Evolutionary conservation across 2,113 vertebrate genomes (phyloP), one percentile per base, ranked within the genome.

Genomic region (Rhinopomastus cyanomelas): DNA sequence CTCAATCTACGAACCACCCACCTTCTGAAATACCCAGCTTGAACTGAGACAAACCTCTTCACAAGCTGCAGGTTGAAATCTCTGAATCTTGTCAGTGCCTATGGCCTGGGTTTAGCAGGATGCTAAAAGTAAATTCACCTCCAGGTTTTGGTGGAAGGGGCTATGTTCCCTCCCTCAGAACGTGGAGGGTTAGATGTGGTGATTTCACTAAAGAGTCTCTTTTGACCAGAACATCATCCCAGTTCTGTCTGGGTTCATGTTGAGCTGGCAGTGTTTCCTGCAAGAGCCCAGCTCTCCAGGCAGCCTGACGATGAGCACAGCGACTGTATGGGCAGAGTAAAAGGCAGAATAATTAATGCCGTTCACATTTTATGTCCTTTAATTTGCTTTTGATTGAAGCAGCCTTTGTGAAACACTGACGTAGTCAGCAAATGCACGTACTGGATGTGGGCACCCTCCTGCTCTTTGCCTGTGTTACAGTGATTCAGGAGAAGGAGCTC

Each of bases 111-210:
- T 53, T 85, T 71, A 22, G 62, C 36, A 25, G n/a, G 37, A 23
- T 52, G 17, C 42, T 82, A 42, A 62, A 37, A 37, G 44, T 71
- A 32, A 36, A 30, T 62, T 71, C 56, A 21, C 10, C 17, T 32
- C 11, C 10, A 25, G 1, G 34, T 67, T 62, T 29, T 26, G 32
- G 32, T 42, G 27, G 4, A 26, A 37, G n/a, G 2, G 27, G 48
- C 36, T 74, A 2, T 5, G 36, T 7, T 0, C 2, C 1, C 2
- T 75, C 16, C 36, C 20, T 12, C 12, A 27, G 32, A 23, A 29
- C 1, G 23, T 9, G 59, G 8, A 42, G 49, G 6, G 4, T 87
- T 65, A 32, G 22, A 5, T 68, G 29, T 30, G 25, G 6, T 30
- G 2, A 51, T n/a, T 20, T 49, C 44, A 71, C 23, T 39, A 0